These are phyloP conservation scores for Bothrops jararaca DNA, from an alignment of 2,113 vertebrate genomes.

Conservation along the genomic window DNA sequence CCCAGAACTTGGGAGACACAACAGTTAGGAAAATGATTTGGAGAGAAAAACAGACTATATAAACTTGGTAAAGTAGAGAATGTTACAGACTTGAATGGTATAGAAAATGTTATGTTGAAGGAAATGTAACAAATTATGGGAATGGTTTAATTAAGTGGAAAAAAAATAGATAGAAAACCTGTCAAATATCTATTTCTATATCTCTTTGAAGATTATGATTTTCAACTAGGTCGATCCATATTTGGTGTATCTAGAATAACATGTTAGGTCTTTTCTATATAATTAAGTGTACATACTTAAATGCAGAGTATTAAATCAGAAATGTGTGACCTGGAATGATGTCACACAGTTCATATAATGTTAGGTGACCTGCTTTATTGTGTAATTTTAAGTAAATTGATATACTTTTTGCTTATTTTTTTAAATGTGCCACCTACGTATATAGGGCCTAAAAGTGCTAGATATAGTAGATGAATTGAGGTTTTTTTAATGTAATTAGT, in stretches of 20 bases:
- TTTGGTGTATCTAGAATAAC: neutral
- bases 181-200: neutral
- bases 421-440: neutral
- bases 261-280: neutral
- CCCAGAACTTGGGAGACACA: neutral
- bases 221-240: neutral
- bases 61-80: neutral
- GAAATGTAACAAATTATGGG: neutral
- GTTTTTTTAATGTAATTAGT: neutral
- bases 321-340: neutral
- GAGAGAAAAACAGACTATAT: neutral
- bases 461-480: neutral
- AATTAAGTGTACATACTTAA: neutral
- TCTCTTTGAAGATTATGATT: neutral
- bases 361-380: neutral
- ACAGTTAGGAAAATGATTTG: constrained; percentile 1
- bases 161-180: neutral
- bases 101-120: neutral
- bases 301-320: neutral
- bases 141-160: neutral
- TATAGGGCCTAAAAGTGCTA: neutral
- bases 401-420: neutral
- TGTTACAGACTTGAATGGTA: neutral
- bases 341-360: neutral
- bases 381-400: neutral